A percentile compares a stretch with the other conserved stretches of the same genome.
Conservation (phyloP, 2,113 vertebrate species). For the Elaphurus davidianus region DNA sequence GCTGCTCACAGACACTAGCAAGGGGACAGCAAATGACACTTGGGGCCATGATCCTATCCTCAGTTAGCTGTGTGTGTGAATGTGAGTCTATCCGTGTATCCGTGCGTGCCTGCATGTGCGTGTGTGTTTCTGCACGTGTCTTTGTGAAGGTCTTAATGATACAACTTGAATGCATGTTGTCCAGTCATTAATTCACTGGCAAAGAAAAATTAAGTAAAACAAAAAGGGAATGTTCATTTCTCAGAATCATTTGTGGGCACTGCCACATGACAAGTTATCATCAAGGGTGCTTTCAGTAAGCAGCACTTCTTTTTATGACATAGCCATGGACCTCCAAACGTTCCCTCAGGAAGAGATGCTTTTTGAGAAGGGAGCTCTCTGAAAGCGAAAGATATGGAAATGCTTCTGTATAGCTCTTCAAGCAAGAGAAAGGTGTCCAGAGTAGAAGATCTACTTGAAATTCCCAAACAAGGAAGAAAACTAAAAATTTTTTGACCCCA, state of each 20-base stretch:
- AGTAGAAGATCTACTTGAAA: background rate
- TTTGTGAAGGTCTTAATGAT: background rate
- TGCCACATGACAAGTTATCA: background rate
- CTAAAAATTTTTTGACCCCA: background rate
- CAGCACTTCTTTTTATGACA: background rate
- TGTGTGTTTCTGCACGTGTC: background rate
- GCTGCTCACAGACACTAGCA: constrained; percentile 19
- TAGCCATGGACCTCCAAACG: constrained; percentile 22
- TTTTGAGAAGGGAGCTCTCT: constrained; percentile 26
- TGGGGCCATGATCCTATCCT: background rate
- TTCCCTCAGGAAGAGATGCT: constrained; percentile 30
- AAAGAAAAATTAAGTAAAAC: background rate
- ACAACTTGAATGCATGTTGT: background rate
- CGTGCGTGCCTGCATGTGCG: background rate
- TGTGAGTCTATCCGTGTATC: background rate
- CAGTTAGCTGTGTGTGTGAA: constrained; percentile 30
- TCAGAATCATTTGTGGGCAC: constrained; percentile 31
- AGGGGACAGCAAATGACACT: constrained; percentile 23
- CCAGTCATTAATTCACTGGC: background rate
- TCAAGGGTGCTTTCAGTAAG: background rate
- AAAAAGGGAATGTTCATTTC: background rate
- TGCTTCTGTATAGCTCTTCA: background rate
- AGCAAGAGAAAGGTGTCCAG: background rate
- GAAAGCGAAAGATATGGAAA: constrained; percentile 17
- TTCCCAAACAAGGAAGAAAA: background rate